Base-by-base conservation (phyloP, 35 echinoderm and acorn worm genomes). In the Holothuria glaberrima region DNA sequence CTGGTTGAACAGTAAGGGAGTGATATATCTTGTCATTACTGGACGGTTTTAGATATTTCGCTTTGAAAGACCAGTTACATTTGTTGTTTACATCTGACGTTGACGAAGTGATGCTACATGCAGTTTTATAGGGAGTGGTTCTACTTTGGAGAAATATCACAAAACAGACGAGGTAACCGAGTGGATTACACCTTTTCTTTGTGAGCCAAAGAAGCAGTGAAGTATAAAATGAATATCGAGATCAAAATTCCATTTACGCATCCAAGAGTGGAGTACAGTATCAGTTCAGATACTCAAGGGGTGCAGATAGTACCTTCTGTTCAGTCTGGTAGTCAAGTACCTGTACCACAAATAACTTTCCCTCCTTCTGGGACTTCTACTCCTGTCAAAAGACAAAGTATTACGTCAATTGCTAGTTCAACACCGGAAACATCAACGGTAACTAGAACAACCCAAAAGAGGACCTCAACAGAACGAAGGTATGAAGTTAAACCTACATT, bases 251-350 rank as follows among this genome's bases (percentile, higher is more conserved):
- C 92, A 29, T 80, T 93, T 18, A 28, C 75, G 21, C 75, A 89
- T 24, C 92, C 92, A 13, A 77, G 78, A n/a, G 92, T 93, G 59
- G 92, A 93, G 46, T 93, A 93, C 66, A 93, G 92, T 57, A 82
- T 93, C 21, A 87, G 86, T 41, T 50, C 67, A 20, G 92, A 83
- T 60, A 69, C 33, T 28, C 75, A 83, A 68, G 89, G 78, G 21
- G 58, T 83, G 6, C 59, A 76, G 33, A 66, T 80, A 0, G 44
- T 81, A 13, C 75, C 89, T 48, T 81, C 89, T 27, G 67, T 91
- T 9, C 61, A 67, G 22, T 35, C 59, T 19, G 26, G 18, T 21
- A 56, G 63, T 54, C 50, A 54, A 26, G 20, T 22, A 59, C 25
- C 33, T 27, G 56, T 74, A 70, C 78, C 89, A 34, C 59, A 81